phyloP scores from a whole-genome alignment of 1,140 invertebrate genomes.

The Hypothenemus hampei region DNA sequence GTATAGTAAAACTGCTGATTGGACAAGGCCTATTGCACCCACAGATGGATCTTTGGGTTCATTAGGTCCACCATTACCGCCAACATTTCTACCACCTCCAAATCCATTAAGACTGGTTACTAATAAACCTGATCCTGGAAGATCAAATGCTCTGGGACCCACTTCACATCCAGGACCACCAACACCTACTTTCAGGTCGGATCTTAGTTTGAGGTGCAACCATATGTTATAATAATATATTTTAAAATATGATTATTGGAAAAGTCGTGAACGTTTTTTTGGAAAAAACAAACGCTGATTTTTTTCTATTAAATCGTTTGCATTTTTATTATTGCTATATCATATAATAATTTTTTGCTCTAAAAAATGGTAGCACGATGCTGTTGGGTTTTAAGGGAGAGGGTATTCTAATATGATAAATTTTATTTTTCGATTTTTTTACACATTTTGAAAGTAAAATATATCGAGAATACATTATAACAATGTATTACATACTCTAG shows the following conservation, averaged over 20 bases:
- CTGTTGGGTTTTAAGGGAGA: too few species aligned
- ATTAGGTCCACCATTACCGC: constrained; percentile 51
- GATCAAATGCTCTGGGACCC: constrained; percentile 46
- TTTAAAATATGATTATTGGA: not conserved
- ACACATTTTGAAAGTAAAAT: too few species aligned
- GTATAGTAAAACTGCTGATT: constrained; percentile 37
- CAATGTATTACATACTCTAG: too few species aligned
- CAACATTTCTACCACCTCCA: constrained; percentile 68
- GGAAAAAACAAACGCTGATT: not conserved
- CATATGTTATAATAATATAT: too few species aligned
- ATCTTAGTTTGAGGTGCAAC: constrained; percentile 59
- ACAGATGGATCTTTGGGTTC: constrained; percentile 44
- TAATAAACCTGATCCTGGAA: constrained; percentile 52
- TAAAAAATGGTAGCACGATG: too few species aligned
- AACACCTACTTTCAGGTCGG: constrained; percentile 79
- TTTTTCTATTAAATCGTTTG: not conserved
- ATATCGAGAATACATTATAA: too few species aligned
- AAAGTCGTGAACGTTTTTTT: not conserved
- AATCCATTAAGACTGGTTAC: constrained; percentile 59
- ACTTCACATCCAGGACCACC: constrained; percentile 64
- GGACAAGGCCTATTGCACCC: constrained; percentile 39
- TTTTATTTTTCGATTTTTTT: too few species aligned
- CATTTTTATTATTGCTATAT: too few species aligned
- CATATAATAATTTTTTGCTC: too few species aligned
- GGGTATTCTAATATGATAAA: too few species aligned